phyloP scores from a whole-genome alignment of 2,888 invertebrate genomes.

The Cheilosia soror region DNA sequence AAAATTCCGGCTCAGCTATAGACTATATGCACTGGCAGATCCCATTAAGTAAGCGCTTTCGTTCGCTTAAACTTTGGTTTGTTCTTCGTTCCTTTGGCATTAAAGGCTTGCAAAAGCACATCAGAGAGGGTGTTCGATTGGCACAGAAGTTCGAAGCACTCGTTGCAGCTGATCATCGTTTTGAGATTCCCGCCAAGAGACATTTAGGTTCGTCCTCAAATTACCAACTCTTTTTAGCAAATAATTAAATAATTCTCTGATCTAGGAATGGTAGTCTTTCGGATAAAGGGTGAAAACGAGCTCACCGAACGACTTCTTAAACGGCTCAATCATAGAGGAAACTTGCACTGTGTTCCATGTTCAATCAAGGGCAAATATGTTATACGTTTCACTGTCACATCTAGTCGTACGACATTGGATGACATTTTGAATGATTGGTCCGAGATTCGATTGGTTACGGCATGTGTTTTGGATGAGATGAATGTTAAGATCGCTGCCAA shows the following conservation, averaged over 20 bases:
- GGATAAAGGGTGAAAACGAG: conserved; percentile 93
- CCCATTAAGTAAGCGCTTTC: conserved; percentile 95
- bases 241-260: conserved; percentile 1
- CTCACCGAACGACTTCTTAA: conserved; percentile 95
- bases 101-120: conserved; percentile 95
- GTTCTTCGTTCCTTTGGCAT: conserved; percentile 97
- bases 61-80: conserved; percentile 98
- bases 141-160: conserved; percentile 96
- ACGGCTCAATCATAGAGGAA: conserved; percentile 93
- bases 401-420: conserved; percentile 91
- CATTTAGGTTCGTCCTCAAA: conserved; percentile 85
- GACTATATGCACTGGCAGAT: conserved; percentile 99
- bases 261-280: conserved; percentile 94
- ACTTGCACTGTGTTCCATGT: conserved; percentile 97
- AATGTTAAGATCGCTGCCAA: conserved; percentile 85
- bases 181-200: conserved; percentile 94
- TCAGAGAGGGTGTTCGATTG: conserved; percentile 94
- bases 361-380: conserved; percentile 95
- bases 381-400: conserved; percentile 96
- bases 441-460: conserved; percentile 90
- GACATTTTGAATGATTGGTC: conserved; percentile 94
- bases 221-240: neutral
- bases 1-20: conserved; percentile 98
- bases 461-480: conserved; percentile 88
- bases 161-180: conserved; percentile 92